Conservation (phyloP, 2,888 invertebrate species). For the Bugulina stolonifera region DNA sequence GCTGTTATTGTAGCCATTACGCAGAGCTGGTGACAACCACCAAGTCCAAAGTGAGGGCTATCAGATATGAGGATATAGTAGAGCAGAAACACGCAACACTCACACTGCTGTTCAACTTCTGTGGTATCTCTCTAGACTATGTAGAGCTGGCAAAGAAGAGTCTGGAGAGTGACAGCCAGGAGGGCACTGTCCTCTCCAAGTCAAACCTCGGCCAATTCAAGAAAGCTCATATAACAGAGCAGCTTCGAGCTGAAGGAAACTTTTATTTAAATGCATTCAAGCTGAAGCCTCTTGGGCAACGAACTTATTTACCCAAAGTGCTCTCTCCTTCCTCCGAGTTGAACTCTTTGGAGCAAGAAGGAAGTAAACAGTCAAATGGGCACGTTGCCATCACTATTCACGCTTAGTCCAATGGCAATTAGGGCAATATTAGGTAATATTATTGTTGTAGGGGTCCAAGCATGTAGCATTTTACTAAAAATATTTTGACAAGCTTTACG, state of each 20-base stretch:
- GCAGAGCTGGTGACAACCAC: not conserved
- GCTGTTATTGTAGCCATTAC: slow-evolving; percentile 13
- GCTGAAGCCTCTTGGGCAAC: not conserved
- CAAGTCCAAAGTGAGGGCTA: slow-evolving; percentile 27
- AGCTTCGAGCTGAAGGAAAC: not conserved
- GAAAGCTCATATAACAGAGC: slow-evolving; percentile 1
- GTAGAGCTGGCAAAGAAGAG: slow-evolving; percentile 37
- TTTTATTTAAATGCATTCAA: not conserved
- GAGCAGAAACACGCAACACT: slow-evolving; percentile 37
- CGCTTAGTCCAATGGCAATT: not conserved
- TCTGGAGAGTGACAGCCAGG: slow-evolving; percentile 38
- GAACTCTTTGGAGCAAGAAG: not conserved
- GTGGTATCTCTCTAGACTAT: slow-evolving; percentile 39
- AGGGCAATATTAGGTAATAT: too few species aligned
- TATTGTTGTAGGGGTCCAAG: too few species aligned
- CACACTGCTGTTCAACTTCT: slow-evolving; percentile 35
- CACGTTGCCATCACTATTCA: slow-evolving; percentile 11
- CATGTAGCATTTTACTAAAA: too few species aligned
- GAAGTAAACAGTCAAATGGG: not conserved
- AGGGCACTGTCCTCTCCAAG: slow-evolving; percentile 30
- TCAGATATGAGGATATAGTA: slow-evolving; percentile 45
- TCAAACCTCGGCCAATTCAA: not conserved
- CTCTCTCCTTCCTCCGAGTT: not conserved
- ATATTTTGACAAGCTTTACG: too few species aligned
- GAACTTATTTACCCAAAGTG: not conserved